Evolutionary conservation across 2,113 vertebrate species (phyloP), one percentile per base, ranked within the genome.

Genomic region (Acanthisitta chloris): DNA sequence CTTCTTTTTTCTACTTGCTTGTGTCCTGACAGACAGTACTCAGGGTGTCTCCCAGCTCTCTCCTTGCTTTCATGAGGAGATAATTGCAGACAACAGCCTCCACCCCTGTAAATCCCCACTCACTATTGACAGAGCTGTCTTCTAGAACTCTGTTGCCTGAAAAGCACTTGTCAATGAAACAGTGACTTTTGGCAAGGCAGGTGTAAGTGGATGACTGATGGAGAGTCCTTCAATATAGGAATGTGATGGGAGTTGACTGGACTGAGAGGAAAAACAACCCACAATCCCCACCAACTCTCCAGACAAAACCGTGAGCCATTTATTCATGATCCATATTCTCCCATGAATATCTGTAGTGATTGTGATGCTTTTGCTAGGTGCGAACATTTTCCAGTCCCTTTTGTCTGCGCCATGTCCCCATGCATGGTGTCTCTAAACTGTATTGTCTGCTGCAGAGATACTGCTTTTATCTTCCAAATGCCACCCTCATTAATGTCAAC

Each of bases 401-500:
- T 87, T 90, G 93, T 92, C 96, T 94, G 87, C 65, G 69, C 52
- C 46, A 11, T 61, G 64, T 87, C 40, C 73, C 72, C 25, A 16
- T 71, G 49, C 0, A 0, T 62, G 64, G 46, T 79, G 48, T 49
- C 72, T 96, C 43, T 55, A 86, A 95, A 86, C 52, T 65, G 40
- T 59, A 81, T 86, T 94, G 80, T 93, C 93, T 96, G 90, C 55
- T 93, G 84, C 77, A 83, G 69, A 93, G 82, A 90, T 77, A 81
- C 4, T 86, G 90, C 96, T 96, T 96, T 96, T 96, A 93, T 94
- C 90, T 94, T 90, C 86, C 82, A 95, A 96, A 96, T 95, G 88
- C 95, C 96, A 93, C n/a, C 29, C 82, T 96, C 95, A 88, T 97
- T 96, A 96, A 93, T 81, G 94, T 93, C 96, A 94, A 13, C 45